Conservation (phyloP, 1,140 invertebrate genomes). For the Zeugodacus cucurbitae region DNA sequence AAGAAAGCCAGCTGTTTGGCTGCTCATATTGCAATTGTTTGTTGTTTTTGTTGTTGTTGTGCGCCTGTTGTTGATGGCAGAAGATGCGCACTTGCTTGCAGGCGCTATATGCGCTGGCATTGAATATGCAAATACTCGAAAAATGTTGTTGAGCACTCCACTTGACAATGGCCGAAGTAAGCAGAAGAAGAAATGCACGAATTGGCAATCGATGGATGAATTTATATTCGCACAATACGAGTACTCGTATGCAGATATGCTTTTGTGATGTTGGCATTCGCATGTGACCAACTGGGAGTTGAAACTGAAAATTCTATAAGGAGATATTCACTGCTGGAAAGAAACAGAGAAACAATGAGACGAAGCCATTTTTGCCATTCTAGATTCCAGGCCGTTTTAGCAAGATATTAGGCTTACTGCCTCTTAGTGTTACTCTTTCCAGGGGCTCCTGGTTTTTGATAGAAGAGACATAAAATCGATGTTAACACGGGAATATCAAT, state of each 20-base stretch:
- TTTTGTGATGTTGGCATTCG: background rate
- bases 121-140: constrained; percentile 31
- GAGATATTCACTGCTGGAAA: too few relatives aligned
- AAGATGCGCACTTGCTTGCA: background rate
- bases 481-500: too few relatives aligned
- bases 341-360: too few relatives aligned
- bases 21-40: background rate
- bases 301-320: too few relatives aligned
- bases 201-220: constrained; percentile 14
- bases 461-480: too few relatives aligned
- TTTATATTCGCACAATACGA: background rate
- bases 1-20: background rate
- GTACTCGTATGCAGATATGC: background rate
- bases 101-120: background rate
- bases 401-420: too few relatives aligned
- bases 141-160: background rate
- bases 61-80: background rate
- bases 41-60: background rate
- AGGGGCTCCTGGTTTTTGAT: too few relatives aligned
- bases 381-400: too few relatives aligned
- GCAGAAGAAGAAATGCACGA: background rate
- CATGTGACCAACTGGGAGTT: background rate
- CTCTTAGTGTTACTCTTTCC: too few relatives aligned
- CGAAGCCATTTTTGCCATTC: too few relatives aligned
- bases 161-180: background rate